These are phyloP conservation scores for Electrona antarctica DNA, from an alignment of 2,113 vertebrate species.

Conservation along the genomic window DNA sequence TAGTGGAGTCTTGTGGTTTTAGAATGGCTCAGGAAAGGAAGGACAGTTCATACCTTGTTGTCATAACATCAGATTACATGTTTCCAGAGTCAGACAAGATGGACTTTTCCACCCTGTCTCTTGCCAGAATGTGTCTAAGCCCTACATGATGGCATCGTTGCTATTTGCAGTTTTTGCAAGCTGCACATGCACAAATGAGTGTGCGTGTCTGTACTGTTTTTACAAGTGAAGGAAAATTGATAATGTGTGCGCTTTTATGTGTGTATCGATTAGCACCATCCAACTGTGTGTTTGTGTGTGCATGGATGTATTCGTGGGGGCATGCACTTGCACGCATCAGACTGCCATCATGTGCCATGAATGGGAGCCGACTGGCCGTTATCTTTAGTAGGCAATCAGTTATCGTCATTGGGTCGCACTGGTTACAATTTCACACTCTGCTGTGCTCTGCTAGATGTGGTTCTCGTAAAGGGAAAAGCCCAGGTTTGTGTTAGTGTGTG, in stretches of 20 bases:
- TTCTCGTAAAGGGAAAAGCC: slow-evolving; percentile 24
- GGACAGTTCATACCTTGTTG: too few relatives aligned
- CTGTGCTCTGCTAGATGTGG: slow-evolving; percentile 41
- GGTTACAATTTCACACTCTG: slow-evolving; percentile 70
- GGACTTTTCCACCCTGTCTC: too few relatives aligned
- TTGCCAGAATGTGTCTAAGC: too few relatives aligned
- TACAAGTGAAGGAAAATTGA: too few relatives aligned
- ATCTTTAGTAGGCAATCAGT: slow-evolving; percentile 61
- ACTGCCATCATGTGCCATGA: neutral
- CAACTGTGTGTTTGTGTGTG: too few relatives aligned
- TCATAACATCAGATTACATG: neutral
- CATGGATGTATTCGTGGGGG: too few relatives aligned
- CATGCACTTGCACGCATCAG: slow-evolving; percentile 4
- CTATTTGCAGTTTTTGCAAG: neutral
- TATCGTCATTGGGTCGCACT: slow-evolving; percentile 33
- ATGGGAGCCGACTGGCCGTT: slow-evolving; percentile 29
- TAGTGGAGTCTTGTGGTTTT: too few relatives aligned
- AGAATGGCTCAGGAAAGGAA: too few relatives aligned
- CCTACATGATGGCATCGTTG: too few relatives aligned
- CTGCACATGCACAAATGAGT: neutral
- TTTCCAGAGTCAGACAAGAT: neutral
- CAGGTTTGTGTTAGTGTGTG: neutral
- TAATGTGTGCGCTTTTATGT: too few relatives aligned
- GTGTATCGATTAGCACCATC: too few relatives aligned
- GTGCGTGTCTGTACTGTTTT: slow-evolving; percentile 19